These are phyloP conservation scores for Philereme transversata DNA, from an alignment of 2,888 invertebrate species.

Conservation along the genomic window DNA sequence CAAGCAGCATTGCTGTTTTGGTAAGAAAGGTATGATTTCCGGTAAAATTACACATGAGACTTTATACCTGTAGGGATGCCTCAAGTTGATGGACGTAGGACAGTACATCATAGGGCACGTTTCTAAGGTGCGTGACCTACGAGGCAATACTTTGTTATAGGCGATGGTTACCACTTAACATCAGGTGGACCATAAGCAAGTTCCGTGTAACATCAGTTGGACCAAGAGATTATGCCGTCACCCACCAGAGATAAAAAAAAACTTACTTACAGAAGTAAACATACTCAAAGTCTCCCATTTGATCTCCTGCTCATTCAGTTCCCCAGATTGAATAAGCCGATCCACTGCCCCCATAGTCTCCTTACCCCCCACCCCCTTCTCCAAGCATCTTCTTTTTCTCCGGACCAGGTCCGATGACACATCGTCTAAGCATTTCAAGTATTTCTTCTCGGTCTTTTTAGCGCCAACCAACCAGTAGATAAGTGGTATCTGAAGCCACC, in stretches of 20 bases:
- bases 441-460: constrained; percentile 45
- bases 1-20: too few relatives aligned
- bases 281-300: constrained; percentile 58
- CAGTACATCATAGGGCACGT: too few relatives aligned
- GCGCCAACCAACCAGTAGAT: constrained; percentile 57
- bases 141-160: too few relatives aligned
- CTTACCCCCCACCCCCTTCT: constrained; percentile 36
- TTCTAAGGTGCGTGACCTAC: too few relatives aligned
- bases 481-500: constrained; percentile 69
- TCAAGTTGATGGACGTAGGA: too few relatives aligned
- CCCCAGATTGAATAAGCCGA: constrained; percentile 57
- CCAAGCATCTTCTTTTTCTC: constrained; percentile 49
- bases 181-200: too few relatives aligned
- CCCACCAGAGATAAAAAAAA: not conserved
- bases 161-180: too few relatives aligned
- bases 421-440: constrained; percentile 45
- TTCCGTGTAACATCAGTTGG: too few relatives aligned
- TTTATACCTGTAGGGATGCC: too few relatives aligned
- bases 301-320: constrained; percentile 56
- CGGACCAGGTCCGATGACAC: constrained; percentile 54
- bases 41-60: too few relatives aligned
- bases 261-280: constrained; percentile 65
- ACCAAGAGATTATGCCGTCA: too few relatives aligned
- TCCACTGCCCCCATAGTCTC: constrained; percentile 61
- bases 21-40: too few relatives aligned